Conservation (phyloP, 2,113 vertebrate genomes). For the Channa maculata region DNA sequence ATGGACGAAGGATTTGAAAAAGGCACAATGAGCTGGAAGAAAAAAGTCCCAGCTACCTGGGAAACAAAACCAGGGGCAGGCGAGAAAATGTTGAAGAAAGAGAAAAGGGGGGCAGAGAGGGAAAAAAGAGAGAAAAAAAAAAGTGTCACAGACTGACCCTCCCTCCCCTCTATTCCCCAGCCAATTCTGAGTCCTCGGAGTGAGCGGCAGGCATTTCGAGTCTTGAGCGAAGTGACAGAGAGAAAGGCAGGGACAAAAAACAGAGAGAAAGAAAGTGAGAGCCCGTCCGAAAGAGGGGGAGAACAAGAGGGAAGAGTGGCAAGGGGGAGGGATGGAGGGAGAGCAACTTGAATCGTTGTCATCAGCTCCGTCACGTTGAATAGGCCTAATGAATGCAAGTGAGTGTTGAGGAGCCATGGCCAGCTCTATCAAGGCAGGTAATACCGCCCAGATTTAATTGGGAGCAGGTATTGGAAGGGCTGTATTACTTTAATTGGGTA, state of each 20-base stretch:
- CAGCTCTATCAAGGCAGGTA: constrained; percentile 97
- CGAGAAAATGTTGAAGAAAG: constrained; percentile 70
- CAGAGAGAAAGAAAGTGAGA: constrained; percentile 67
- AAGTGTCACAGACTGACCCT: constrained; percentile 63
- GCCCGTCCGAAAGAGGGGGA: constrained; percentile 53
- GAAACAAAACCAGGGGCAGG: constrained; percentile 80
- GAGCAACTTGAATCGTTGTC: constrained; percentile 94
- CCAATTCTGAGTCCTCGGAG: constrained; percentile 71
- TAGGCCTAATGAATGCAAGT: constrained; percentile 95
- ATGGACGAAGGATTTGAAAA: constrained; percentile 72
- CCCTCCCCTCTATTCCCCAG: constrained; percentile 68
- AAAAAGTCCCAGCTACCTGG: constrained; percentile 73
- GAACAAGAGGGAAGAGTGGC: constrained; percentile 71
- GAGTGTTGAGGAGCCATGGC: constrained; percentile 88
- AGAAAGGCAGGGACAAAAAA: constrained; percentile 57
- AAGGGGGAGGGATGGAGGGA: constrained; percentile 82
- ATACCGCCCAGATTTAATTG: constrained; percentile 98
- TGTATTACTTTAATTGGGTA: constrained; percentile 99
- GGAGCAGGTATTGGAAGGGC: constrained; percentile 99
- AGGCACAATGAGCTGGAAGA: constrained; percentile 73
- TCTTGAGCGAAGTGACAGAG: constrained; percentile 70
- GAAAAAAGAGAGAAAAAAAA: neutral
- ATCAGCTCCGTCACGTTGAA: constrained; percentile 94
- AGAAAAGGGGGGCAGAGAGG: constrained; percentile 11
- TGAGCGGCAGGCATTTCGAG: constrained; percentile 70